Evolutionary conservation across 2,888 invertebrate genomes (phyloP).

Genomic region (Anthophora plumipes): DNA sequence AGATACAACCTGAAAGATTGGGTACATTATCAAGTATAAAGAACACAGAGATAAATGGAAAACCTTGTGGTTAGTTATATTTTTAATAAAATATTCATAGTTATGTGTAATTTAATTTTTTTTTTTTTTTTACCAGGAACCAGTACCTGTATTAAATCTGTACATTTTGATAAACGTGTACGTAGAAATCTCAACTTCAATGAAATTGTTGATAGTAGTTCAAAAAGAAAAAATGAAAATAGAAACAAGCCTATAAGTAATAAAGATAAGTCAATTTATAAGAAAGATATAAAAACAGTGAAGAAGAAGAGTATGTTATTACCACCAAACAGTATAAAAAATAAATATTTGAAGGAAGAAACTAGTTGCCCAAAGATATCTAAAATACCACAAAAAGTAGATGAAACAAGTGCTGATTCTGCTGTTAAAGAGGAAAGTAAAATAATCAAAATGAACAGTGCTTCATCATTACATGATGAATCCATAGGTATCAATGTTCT

Average conservation of each 20-base stretch:
- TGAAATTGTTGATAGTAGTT: neutral
- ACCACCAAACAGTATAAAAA: slow-evolving; percentile 39
- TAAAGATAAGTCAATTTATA: neutral
- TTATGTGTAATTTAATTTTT: neutral
- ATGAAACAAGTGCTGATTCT: neutral
- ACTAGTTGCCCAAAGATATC: neutral
- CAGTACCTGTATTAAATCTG: neutral
- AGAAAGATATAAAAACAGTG: neutral
- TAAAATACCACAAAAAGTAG: neutral
- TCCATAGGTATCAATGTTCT: neutral
- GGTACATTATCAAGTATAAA: neutral
- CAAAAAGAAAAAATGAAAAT: slow-evolving; percentile 27
- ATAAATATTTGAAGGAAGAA: slow-evolving; percentile 1
- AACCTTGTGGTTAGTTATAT: slow-evolving; percentile 31
- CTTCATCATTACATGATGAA: neutral
- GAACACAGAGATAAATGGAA: neutral
- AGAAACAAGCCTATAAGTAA: neutral
- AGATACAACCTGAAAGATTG: slow-evolving; percentile 50
- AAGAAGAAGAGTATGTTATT: slow-evolving; percentile 18
- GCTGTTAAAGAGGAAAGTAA: neutral
- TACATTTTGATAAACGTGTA: neutral
- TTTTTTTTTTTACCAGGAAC: slow-evolving; percentile 24
- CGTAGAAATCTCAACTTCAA: slow-evolving; percentile 54
- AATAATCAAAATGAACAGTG: neutral
- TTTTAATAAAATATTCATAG: neutral